Evolutionary conservation across 2,113 vertebrate species (phyloP).

Genomic region (Corynorhinus townsendii): DNA sequence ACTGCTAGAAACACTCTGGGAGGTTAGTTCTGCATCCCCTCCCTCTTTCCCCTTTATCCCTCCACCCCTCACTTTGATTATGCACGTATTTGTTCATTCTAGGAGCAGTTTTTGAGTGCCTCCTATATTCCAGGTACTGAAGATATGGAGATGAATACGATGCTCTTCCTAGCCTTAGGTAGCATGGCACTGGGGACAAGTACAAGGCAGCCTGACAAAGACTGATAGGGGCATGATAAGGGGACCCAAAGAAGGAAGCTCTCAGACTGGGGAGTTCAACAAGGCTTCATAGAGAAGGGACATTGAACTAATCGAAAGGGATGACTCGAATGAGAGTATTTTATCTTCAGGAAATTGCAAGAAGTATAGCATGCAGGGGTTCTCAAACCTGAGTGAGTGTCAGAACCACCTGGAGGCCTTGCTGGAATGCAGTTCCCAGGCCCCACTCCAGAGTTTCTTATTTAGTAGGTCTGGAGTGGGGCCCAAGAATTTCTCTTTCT

Average conservation of each 20-base stretch:
- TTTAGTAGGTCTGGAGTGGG: background rate
- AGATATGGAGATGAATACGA: background rate
- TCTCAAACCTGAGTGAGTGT: background rate
- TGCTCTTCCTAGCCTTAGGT: background rate
- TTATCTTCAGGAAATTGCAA: background rate
- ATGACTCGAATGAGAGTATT: background rate
- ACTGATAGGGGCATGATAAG: background rate
- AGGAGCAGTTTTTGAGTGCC: background rate
- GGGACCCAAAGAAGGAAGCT: background rate
- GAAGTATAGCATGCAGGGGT: background rate
- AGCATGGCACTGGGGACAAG: background rate
- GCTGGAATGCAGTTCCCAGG: background rate
- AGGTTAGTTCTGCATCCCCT: background rate
- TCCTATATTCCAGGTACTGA: background rate
- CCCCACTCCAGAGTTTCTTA: background rate
- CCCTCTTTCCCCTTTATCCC: background rate
- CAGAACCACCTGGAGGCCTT: background rate
- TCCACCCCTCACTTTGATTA: background rate
- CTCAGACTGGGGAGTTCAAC: background rate
- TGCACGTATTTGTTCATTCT: background rate
- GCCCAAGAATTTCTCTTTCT: background rate
- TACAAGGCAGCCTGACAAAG: background rate
- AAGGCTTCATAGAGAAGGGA: background rate
- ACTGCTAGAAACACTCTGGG: background rate
- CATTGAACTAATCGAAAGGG: background rate